Evolutionary conservation across 1,140 invertebrate genomes (phyloP), one percentile per base, ranked within the genome.

Genomic region (Drosophila orosa): DNA sequence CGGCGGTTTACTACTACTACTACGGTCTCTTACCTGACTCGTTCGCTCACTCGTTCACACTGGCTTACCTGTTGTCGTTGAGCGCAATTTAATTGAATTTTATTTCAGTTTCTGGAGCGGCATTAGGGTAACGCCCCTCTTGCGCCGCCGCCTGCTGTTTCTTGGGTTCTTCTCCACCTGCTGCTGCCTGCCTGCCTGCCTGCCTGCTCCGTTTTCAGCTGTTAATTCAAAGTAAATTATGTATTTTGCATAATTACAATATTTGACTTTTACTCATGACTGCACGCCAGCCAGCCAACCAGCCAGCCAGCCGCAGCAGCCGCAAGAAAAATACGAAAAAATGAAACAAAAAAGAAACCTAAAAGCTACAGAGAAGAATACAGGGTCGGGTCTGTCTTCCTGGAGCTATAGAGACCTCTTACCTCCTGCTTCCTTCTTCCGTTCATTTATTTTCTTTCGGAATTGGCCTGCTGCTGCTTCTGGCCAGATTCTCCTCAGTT

Each of bases 141-240:
- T 9, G 10, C 40, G 47, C 73, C n/a, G 45, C 72, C 52, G 52
- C 60, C 39, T 72, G 66, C 37, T 66, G 27, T 59, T 15, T 29
- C 39, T 5, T 33, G 27, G 13, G 12, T 31, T 50, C 3, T 35
- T 77, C 42, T 37, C 37, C 55, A 61, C 59, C 62, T 65, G 68
- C 57, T 44, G n/a, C 42, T 42, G 39, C 7, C 33, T 15, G 50
- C 19, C n/a, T n/a, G n/a, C n/a, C n/a, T n/a, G n/a, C n/a, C n/a
- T 52, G 65, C 57, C 57, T 47, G 31, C 25, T 40, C 33, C 40
- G 58, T 73, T 82, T 86, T 83, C 83, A 87, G 83, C 83, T 87
- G 83, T 83, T 87, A 87, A 89, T 87, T 87, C 83, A 89, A 89
- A 89, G 84, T 89, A 87, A 87, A 87, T 87, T 89, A 87, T 87